phyloP scores from a whole-genome alignment of 2,888 invertebrate genomes.

The Eucriotettix oculatus region DNA sequence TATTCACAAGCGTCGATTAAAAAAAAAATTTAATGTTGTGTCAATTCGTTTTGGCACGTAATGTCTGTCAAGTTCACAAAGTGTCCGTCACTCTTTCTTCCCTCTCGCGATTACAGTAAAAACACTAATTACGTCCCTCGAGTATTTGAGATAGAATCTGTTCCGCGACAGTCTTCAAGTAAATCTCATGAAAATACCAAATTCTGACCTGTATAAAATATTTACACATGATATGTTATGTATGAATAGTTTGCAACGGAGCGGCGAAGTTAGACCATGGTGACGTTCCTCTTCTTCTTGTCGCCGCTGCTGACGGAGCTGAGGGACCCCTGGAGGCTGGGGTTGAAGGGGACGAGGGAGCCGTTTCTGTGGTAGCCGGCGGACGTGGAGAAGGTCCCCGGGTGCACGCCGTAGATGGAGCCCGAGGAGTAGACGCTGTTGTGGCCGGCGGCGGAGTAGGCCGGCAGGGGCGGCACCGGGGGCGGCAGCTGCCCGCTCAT shows the following conservation, averaged over 20 bases:
- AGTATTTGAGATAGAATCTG: too few relatives aligned
- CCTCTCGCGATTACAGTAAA: too few relatives aligned
- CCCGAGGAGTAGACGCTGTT: slow-evolving; percentile 13
- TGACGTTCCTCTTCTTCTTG: slow-evolving; percentile 38
- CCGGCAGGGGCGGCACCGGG: slow-evolving; percentile 35
- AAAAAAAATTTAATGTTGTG: background rate
- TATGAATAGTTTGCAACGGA: too few relatives aligned
- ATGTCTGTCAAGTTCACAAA: background rate
- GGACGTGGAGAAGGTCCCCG: slow-evolving; percentile 8
- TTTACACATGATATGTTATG: background rate
- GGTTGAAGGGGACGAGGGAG: slow-evolving; percentile 25
- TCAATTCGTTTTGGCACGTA: background rate
- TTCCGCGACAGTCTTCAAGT: background rate
- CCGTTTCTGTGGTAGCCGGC: slow-evolving; percentile 22
- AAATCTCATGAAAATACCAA: background rate
- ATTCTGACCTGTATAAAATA: background rate
- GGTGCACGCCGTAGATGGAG: slow-evolving; percentile 12
- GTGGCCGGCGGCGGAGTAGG: slow-evolving; percentile 21
- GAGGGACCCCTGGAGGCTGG: slow-evolving; percentile 36
- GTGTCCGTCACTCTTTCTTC: too few relatives aligned
- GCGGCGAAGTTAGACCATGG: too few relatives aligned
- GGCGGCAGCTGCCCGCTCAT: slow-evolving; percentile 21
- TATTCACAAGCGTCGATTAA: background rate
- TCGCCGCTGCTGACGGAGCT: slow-evolving; percentile 35
- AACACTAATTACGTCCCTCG: too few relatives aligned